Conservation (phyloP, 2,113 vertebrate genomes). For the Myiopsitta monachus region DNA sequence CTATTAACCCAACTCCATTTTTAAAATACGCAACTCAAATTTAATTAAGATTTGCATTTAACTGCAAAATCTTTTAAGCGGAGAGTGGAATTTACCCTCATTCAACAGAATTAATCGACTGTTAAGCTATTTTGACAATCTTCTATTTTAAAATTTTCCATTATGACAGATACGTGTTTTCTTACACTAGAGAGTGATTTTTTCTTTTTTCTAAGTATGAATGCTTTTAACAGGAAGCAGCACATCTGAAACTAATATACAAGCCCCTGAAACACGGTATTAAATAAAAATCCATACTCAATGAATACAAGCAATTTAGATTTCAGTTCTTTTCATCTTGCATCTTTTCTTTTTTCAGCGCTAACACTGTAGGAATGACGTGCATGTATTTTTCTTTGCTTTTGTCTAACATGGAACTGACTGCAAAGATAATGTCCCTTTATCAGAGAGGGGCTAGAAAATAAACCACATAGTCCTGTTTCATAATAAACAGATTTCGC, state of each 20-base stretch:
- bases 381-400: not conserved
- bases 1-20: not conserved
- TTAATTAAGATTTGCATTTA: not conserved
- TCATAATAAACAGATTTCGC: not conserved
- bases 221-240: slow-evolving; percentile 10
- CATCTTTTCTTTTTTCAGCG: not conserved
- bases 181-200: not conserved
- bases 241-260: slow-evolving; percentile 47
- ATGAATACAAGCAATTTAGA: not conserved
- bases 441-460: not conserved
- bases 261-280: not conserved
- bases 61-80: not conserved
- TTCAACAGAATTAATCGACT: not conserved
- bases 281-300: slow-evolving; percentile 23
- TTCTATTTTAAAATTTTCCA: slow-evolving; percentile 8
- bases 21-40: not conserved
- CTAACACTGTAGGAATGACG: not conserved
- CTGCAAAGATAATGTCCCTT: not conserved
- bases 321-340: slow-evolving; percentile 20
- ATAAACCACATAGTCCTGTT: not conserved
- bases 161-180: not conserved
- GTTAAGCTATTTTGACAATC: not conserved
- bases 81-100: not conserved
- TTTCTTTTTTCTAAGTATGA: not conserved
- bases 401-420: not conserved